Base-by-base conservation (phyloP, 1,140 invertebrate species). In the Archivesica marissinica region DNA sequence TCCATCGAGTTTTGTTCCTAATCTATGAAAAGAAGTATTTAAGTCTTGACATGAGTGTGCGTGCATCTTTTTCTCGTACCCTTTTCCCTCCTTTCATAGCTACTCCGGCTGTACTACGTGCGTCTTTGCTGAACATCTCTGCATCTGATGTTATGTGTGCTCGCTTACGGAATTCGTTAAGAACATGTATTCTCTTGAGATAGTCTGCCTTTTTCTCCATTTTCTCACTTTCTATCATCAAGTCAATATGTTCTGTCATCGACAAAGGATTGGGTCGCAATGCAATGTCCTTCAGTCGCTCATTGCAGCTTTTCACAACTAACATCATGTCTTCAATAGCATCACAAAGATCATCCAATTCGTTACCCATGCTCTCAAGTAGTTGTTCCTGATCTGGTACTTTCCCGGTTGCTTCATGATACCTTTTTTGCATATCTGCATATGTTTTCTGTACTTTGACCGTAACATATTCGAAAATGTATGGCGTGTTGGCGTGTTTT, bases 401-500 rank as follows among this genome's bases (percentile, higher is more conserved):
- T 52, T 83, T 70, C 15, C 50, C 50, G 9, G 39, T 50, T 1
- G 54, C 50, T 20, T 4, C 28, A 13, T 39, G 17, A 59, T 77
- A 77, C 39, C 59, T 77, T 38, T 56, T 52, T 23, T 74, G 68
- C 52, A 59, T 75, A 39, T 75, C 70, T 25, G 39, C 30, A 28
- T 80, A 86, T 0, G 50, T 86, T 38, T 79, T 86, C 33, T 50
- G n/a, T 23, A 75, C 56, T 17, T 78, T 74, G 54, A 56, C 72
- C 0, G 33, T 20, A 0, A 61, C 23, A 64, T 28, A 61, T 59
- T 75, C 33, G 25, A 83, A 77, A 17, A 47, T 70, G 56, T 70
- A 87, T 7, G 61, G 52, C n/a, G 61, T 83, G 54, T 83, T 87
- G 3, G 35, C 28, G 52, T 87, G 86, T 17, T 33, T n/a, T n/a